A percentile compares a stretch with the other conserved stretches of the same genome.
Evolutionary conservation across 2,113 vertebrate genomes (phyloP).

Genomic region (Antigone vipio): DNA sequence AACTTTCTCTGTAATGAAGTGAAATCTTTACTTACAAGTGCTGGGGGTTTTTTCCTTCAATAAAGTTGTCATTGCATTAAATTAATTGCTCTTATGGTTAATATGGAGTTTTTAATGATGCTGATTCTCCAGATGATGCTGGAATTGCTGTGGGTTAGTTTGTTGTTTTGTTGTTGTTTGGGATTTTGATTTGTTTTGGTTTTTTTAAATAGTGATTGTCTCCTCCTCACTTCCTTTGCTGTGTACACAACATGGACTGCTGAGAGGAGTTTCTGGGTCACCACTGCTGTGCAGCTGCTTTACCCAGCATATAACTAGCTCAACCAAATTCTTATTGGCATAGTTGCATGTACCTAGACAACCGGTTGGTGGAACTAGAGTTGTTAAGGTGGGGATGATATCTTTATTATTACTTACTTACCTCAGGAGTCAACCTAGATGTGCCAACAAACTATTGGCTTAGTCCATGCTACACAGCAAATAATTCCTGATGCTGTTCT

Average conservation of each 20-base stretch:
- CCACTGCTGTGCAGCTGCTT: background rate
- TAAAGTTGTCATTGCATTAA: conserved; percentile 49
- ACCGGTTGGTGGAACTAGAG: background rate
- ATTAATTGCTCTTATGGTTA: background rate
- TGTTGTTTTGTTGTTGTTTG: background rate
- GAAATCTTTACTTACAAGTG: background rate
- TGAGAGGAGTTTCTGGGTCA: background rate
- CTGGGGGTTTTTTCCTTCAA: background rate
- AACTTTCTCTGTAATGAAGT: conserved; percentile 9
- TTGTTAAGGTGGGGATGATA: background rate
- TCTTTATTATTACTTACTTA: background rate
- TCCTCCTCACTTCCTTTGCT: background rate
- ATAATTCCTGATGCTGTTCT: background rate
- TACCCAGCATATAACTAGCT: background rate
- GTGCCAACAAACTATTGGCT: background rate
- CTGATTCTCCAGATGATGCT: background rate
- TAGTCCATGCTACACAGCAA: background rate
- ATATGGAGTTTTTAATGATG: background rate
- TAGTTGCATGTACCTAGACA: background rate
- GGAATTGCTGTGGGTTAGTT: background rate
- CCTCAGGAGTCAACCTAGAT: background rate
- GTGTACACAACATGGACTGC: background rate
- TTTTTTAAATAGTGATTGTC: too few species aligned
- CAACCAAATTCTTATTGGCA: background rate
- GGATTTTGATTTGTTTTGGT: too few species aligned